Base-by-base conservation (phyloP, 2,113 vertebrate species). In the Menura novaehollandiae region DNA sequence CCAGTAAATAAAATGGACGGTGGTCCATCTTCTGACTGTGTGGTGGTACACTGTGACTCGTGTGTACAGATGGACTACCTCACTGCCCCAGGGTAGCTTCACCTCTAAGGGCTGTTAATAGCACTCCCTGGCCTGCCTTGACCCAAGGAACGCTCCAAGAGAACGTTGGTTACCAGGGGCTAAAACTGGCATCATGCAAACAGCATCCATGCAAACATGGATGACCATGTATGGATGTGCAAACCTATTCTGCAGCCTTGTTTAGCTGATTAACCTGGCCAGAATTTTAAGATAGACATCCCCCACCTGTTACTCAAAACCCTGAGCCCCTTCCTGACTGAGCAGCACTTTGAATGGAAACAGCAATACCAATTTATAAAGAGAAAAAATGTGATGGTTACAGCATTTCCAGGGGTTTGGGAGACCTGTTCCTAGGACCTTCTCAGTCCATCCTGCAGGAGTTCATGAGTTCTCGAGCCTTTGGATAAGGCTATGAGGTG, bases 21-120 rank as follows among this genome's bases (percentile, higher is more conserved):
- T 37, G 9, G 17, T 56, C 56, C 20, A 26, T 51, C 60, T 82
- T 66, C 11, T 39, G 51, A 60, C 20, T 8, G 0, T 2, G 26
- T n/a, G 35, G 53, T 46, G 46, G 72, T 49, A 13, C 28, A 1
- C 14, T 49, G 37, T 15, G 52, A 35, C 46, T 53, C 1, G 3
- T 9, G 7, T 20, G 1, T n/a, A 11, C 3, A 67, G 62, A 37
- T 82, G 11, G 66, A 13, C 32, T 56, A 35, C 18, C 41, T 27
- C 41, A 30, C n/a, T 2, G 1, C 55, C 35, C 17, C 30, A 22
- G 56, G 2, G 0, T 1, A 30, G 27, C 30, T 55, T 72, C 35
- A 15, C 47, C 28, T 53, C 58, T 18, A 1, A 13, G 5, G 9
- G 13, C 32, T 35, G 1, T 6, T 12, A 9, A 4, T 21, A 11